Conservation (phyloP, 2,113 vertebrate genomes). For the Osmerus eperlanus region DNA sequence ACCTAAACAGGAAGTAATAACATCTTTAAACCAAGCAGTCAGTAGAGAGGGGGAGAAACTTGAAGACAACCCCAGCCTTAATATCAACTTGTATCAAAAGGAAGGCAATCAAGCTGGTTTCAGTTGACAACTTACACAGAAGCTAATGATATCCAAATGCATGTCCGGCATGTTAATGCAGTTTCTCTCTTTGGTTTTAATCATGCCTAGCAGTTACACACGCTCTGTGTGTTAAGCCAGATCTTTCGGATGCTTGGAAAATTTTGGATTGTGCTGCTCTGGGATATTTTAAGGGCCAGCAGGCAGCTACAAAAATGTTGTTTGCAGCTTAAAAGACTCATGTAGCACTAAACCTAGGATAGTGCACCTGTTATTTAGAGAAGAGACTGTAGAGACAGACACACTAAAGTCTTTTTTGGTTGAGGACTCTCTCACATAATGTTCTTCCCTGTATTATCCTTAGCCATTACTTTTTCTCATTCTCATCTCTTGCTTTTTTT, state of each 20-base stretch:
- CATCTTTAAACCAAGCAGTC: too few relatives aligned
- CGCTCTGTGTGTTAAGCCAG: neutral
- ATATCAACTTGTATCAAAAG: neutral
- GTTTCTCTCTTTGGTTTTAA: too few relatives aligned
- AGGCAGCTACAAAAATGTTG: too few relatives aligned
- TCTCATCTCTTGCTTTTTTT: neutral
- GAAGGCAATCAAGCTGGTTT: neutral
- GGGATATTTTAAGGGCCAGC: neutral
- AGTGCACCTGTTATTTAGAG: too few relatives aligned
- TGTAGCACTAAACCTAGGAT: neutral
- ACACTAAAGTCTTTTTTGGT: too few relatives aligned
- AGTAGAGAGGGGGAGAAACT: neutral
- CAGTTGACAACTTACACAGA: neutral
- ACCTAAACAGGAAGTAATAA: conserved; percentile 8
- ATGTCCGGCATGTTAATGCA: too few relatives aligned
- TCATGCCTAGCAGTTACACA: too few relatives aligned
- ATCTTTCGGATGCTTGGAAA: neutral
- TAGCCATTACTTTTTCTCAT: neutral
- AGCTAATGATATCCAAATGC: neutral
- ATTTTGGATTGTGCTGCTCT: neutral
- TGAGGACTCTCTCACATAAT: too few relatives aligned
- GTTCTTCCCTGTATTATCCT: neutral
- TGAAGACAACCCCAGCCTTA: neutral
- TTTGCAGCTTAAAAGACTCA: neutral
- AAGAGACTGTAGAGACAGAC: too few relatives aligned